Percentiles rank a stretch among this genome's conserved stretches.
These are phyloP conservation scores for Notamacropus eugenii DNA, from an alignment of 2,797 vertebrate species.

Conservation along the genomic window DNA sequence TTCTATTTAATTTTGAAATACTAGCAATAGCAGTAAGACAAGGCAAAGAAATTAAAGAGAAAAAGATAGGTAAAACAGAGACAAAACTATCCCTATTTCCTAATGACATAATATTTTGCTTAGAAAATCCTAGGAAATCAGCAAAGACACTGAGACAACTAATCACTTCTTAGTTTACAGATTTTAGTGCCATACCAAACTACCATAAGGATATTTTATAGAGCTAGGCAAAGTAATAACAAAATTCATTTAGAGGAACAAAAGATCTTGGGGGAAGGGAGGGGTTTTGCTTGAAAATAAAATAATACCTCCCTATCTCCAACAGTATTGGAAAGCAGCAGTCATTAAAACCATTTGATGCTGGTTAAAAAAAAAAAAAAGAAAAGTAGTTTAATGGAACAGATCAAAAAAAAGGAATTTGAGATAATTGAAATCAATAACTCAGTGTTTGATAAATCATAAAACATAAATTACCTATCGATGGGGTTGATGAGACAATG, in stretches of 20 bases:
- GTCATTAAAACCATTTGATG: neutral
- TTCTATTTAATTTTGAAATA: neutral
- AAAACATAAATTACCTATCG: neutral
- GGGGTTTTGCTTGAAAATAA: neutral
- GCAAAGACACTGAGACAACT: neutral
- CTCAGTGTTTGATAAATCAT: neutral
- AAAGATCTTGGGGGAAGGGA: neutral
- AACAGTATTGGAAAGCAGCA: neutral
- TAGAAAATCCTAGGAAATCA: neutral
- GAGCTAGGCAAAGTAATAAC: neutral
- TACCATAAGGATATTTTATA: neutral
- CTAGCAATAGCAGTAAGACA: neutral
- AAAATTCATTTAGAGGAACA: neutral
- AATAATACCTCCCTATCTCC: neutral
- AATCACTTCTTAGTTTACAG: neutral
- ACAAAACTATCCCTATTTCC: neutral
- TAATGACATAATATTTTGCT: neutral
- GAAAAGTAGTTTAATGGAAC: neutral
- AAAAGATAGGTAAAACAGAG: neutral
- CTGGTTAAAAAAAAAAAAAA: neutral
- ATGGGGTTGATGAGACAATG: no score
- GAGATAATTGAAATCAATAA: neutral
- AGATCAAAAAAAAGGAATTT: neutral
- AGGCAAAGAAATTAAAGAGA: neutral
- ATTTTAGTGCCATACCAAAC: neutral